These are phyloP conservation scores for Erinaceus europaeus DNA, from an alignment of 2,113 vertebrate genomes.

Conservation along the genomic window DNA sequence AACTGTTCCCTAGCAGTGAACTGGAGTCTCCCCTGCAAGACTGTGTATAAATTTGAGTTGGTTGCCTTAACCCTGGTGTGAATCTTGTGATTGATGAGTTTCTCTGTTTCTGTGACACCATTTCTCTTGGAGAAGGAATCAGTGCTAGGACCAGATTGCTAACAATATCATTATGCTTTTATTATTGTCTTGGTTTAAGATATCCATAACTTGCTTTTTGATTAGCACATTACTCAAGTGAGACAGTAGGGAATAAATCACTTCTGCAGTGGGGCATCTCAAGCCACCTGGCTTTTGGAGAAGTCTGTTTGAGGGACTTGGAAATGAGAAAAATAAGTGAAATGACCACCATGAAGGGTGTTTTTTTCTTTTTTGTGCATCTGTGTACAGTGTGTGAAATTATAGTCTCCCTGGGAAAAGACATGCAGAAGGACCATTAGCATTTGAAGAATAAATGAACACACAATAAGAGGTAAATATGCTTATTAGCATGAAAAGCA, in stretches of 20 bases:
- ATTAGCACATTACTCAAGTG: constrained; percentile 67
- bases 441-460: constrained; percentile 28
- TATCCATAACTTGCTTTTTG: constrained; percentile 66
- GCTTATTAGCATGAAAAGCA: not conserved
- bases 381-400: not conserved
- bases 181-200: constrained; percentile 38
- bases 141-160: constrained; percentile 54
- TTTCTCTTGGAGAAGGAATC: constrained; percentile 67
- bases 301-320: not conserved
- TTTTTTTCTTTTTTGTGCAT: not conserved
- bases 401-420: not conserved
- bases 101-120: constrained; percentile 66
- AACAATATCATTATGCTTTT: constrained; percentile 72
- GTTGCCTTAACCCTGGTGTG: constrained; percentile 60
- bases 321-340: constrained; percentile 29
- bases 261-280: not conserved
- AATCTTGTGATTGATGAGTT: constrained; percentile 74
- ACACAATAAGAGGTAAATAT: constrained; percentile 47
- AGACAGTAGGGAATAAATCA: constrained; percentile 50
- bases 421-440: not conserved
- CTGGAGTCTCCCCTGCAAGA: constrained; percentile 50
- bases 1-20: not conserved
- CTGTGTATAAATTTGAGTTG: constrained; percentile 55
- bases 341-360: not conserved
- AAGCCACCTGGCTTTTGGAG: constrained; percentile 49